These are phyloP conservation scores for Rhagium mordax DNA, from an alignment of 2,888 invertebrate genomes.

Conservation along the genomic window DNA sequence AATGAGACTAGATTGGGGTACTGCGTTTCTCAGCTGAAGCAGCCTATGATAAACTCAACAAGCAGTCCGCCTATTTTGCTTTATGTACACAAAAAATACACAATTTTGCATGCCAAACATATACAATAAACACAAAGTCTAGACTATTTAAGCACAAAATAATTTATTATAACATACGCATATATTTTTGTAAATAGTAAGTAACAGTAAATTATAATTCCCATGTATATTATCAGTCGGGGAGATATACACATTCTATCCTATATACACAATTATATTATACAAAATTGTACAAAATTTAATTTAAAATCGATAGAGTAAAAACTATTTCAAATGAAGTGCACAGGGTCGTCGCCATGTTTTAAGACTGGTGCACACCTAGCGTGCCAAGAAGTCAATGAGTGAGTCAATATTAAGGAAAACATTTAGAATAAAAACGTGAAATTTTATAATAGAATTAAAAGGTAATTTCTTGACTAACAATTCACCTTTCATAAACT, in stretches of 20 bases:
- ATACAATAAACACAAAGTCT: conserved; percentile 33
- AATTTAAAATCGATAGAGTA: conserved; percentile 33
- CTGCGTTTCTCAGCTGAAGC: conserved; percentile 31
- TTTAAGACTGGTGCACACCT: too few relatives aligned
- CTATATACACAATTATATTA: conserved; percentile 61
- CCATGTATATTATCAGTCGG: conserved; percentile 56
- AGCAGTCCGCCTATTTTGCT: conserved; percentile 37
- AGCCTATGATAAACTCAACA: conserved; percentile 37
- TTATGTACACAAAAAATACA: conserved; percentile 36
- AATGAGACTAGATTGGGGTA: conserved; percentile 36
- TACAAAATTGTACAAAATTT: conserved; percentile 59
- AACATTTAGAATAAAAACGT: too few relatives aligned
- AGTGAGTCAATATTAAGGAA: too few relatives aligned
- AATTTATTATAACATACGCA: conserved; percentile 15
- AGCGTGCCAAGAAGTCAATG: too few relatives aligned
- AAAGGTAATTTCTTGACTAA: too few relatives aligned
- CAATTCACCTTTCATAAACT: too few relatives aligned
- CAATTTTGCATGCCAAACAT: conserved; percentile 29
- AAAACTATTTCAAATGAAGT: conserved; percentile 21
- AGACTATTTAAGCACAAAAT: conserved; percentile 19
- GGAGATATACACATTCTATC: conserved; percentile 57
- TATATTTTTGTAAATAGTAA: conserved; percentile 15
- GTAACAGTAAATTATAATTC: conserved; percentile 28
- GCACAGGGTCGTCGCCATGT: not conserved
- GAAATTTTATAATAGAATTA: too few relatives aligned